Base-by-base conservation (phyloP, 2,113 vertebrate genomes). In the Zootoca vivipara region DNA sequence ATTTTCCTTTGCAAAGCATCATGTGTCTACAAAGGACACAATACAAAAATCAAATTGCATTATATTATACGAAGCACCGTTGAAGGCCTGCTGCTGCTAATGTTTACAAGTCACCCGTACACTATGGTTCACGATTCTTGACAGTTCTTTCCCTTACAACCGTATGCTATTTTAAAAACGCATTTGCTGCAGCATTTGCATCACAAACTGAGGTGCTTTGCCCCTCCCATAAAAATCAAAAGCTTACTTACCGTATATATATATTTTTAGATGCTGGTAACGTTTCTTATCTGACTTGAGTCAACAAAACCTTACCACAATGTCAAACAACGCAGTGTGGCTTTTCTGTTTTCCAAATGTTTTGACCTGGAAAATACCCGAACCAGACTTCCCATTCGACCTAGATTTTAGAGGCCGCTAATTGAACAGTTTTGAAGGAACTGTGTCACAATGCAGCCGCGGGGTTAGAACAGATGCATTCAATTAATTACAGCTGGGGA, bases 401-500 rank as follows among this genome's bases (percentile, higher is more conserved):
- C 97, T 97, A 96, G 96, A 97, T 97, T 98, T 96, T 97, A 96
- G 96, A 96, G 98, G 97, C 96, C 97, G 96, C 97, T 98, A 98
- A 99, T 98, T 97, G 98, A 97, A 97, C 97, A 93, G 95, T 98
- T 98, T 96, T 96, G 97, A 97, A 98, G 97, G 97, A 99, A 98
- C 96, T 98, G 97, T 98, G 97, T 97, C 98, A 98, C 96, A 95
- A 94, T 96, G 96, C 93, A 30, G 97, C 98, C 97, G 92, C 95
- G 92, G 97, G 98, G 96, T 91, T 92, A 93, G 96, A 97, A 97
- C 97, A 97, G 97, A 98, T 98, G 96, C 97, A 96, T 98, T 96
- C 95, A 87, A 94, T 98, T 98, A 98, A 99, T 97, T 97, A 97
- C 97, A 96, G 97, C 97, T 96, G 96, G 95, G 94, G 95, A 93